Base-by-base conservation (phyloP, 2,113 vertebrate species). In the Protobothrops mucrosquamatus region DNA sequence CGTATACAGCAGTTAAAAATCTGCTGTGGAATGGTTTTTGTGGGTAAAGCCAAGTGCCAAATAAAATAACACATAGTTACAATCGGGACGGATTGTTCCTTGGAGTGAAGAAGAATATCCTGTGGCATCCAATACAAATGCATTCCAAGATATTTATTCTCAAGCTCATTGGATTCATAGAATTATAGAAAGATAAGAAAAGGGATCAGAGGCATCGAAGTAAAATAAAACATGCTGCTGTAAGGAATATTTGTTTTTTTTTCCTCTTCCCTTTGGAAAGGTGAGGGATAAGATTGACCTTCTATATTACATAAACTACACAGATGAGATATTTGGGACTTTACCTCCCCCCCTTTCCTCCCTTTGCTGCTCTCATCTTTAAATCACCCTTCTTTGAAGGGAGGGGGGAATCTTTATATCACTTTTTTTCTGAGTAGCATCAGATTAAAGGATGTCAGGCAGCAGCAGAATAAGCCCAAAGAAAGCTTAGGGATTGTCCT, bases 41-140 rank as follows among this genome's bases (percentile, higher is more conserved):
- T 92, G 92, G 87, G 91, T 89, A 89, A 85, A 92, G 74, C 18
- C 23, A 39, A 48, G 69, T 89, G 91, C 91, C 93, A 94, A 94
- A 91, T 92, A 89, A 94, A 94, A 89, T 57, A 94, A 92, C 20
- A 87, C 43, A 86, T 92, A 88, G 88, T 81, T 94, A 88, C 89
- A 86, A 89, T n/a, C 10, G 87, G 92, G 91, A 94, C 48, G 69
- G 15, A 14, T 89, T 89, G 57, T 92, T 89, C 93, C 85, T 81
- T 87, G 87, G 55, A 87, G 86, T 94, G 69, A 92, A 89, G 90
- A 89, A 51, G 93, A 89, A 54, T 69, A 24, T 52, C 43, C 29
- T 59, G 3, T 18, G 23, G 20, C 29, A 48, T 52, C 48, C 20
- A 74, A 51, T 59, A 24, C 39, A 89, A 91, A 91, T 20, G 43